A percentile compares a stretch with the other conserved stretches of the same genome.
These are phyloP conservation scores for Macaria notata DNA, from an alignment of 2,888 invertebrate species.

Conservation along the genomic window DNA sequence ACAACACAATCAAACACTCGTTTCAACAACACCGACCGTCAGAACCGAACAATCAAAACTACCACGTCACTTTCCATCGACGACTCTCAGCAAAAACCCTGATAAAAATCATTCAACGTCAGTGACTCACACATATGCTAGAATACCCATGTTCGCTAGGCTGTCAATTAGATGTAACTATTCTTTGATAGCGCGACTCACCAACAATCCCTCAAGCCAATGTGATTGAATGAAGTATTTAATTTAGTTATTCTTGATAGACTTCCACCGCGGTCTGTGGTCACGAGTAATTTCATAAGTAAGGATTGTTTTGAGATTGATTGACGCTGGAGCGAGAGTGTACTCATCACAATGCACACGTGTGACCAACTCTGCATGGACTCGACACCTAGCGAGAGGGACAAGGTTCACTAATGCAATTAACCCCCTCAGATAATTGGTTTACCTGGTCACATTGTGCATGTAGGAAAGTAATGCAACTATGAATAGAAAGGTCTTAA, in stretches of 20 bases:
- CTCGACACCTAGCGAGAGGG: conserved; percentile 31
- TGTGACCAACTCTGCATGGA: background rate
- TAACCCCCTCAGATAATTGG: conserved; percentile 58
- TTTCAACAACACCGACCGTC: conserved; percentile 53
- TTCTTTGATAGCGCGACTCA: conserved; percentile 35
- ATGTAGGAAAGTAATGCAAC: conserved; percentile 17
- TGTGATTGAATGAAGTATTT: conserved; percentile 31
- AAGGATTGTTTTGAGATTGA: conserved; percentile 7
- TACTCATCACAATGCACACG: conserved; percentile 11
- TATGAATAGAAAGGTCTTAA: background rate
- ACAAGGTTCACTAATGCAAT: conserved; percentile 58
- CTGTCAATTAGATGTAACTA: no score
- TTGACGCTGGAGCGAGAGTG: background rate
- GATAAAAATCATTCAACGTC: conserved; percentile 7
- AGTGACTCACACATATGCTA: conserved; percentile 8
- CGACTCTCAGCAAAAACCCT: conserved; percentile 9
- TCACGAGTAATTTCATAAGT: conserved; percentile 20
- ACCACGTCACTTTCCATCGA: conserved; percentile 41
- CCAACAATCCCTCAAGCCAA: conserved; percentile 49
- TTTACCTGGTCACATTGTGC: conserved; percentile 47
- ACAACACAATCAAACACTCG: conserved; percentile 49
- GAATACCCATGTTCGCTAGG: background rate
- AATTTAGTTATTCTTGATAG: conserved; percentile 36
- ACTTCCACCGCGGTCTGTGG: conserved; percentile 47
- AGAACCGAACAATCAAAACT: conserved; percentile 55